A percentile compares a stretch with the other conserved stretches of the same genome.
phyloP scores from a whole-genome alignment of 2,797 vertebrate species.

The Spatula versicolor region DNA sequence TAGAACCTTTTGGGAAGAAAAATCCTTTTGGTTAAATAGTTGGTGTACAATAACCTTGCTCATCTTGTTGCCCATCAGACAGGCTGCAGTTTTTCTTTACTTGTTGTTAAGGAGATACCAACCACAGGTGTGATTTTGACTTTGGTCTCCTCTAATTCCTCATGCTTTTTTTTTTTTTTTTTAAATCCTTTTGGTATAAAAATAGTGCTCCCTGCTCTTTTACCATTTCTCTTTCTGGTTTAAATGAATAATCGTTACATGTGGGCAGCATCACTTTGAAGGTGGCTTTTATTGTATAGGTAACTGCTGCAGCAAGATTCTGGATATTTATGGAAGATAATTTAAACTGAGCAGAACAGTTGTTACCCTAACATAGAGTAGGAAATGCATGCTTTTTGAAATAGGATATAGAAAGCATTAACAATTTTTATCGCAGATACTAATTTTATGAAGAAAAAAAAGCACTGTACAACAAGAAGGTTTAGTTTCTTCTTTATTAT shows the following conservation, averaged over 20 bases:
- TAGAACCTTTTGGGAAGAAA: neutral
- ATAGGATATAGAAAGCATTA: neutral
- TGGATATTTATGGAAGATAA: constrained; percentile 32
- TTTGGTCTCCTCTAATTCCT: neutral
- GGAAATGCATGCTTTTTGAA: neutral
- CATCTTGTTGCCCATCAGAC: neutral
- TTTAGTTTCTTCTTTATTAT: neutral
- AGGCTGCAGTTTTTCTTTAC: neutral
- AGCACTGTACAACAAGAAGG: neutral
- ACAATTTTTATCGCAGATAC: neutral
- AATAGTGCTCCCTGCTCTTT: neutral
- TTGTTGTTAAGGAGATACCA: neutral
- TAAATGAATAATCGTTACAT: constrained; percentile 33
- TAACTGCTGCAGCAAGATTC: neutral
- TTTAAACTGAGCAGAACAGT: neutral
- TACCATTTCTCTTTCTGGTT: constrained; percentile 3
- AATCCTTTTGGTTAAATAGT: neutral
- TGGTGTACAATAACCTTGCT: neutral
- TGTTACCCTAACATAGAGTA: neutral
- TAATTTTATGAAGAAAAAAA: neutral
- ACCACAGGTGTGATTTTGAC: neutral
- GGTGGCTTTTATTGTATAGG: constrained; percentile 25
- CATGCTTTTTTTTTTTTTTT: neutral
- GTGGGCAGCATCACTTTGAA: constrained; percentile 37
- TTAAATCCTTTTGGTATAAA: neutral